phyloP scores from a whole-genome alignment of 2,797 vertebrate genomes.

The Chanos chanos region DNA sequence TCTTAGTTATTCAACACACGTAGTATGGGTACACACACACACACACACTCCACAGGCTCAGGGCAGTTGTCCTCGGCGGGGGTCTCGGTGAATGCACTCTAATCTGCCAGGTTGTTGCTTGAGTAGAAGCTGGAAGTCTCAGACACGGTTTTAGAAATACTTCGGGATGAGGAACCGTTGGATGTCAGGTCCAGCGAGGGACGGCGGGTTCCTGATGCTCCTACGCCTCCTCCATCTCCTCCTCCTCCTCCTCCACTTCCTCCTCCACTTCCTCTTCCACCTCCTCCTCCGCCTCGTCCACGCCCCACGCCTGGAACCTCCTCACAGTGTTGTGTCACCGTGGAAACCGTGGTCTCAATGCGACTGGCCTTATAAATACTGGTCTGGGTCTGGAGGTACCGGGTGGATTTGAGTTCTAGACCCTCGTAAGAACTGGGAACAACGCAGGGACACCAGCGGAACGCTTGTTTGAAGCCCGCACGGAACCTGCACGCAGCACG shows the following conservation, averaged over 20 bases:
- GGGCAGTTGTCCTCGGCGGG: no score
- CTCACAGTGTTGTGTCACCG: conserved; percentile 66
- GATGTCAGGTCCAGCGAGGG: conserved; percentile 82
- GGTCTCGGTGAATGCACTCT: background rate
- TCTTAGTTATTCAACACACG: background rate
- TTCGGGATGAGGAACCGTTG: conserved; percentile 85
- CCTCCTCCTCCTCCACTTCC: conserved; percentile 30
- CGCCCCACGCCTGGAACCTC: conserved; percentile 69
- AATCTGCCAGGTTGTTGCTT: conserved; percentile 75
- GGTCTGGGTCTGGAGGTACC: conserved; percentile 86
- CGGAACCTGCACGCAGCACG: conserved; percentile 81
- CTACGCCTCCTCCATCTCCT: background rate
- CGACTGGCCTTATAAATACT: conserved; percentile 90
- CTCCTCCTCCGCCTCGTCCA: conserved; percentile 12
- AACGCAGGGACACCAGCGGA: conserved; percentile 86
- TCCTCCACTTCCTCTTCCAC: conserved; percentile 59
- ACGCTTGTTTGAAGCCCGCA: conserved; percentile 88
- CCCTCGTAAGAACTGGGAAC: conserved; percentile 78
- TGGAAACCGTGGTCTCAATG: conserved; percentile 85
- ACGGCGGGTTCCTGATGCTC: conserved; percentile 54
- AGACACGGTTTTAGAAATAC: conserved; percentile 84
- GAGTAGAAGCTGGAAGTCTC: conserved; percentile 92
- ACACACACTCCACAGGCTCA: background rate
- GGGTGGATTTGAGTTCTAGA: conserved; percentile 89
- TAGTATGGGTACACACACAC: background rate